Percentiles rank a stretch among this genome's conserved stretches.
phyloP scores from a whole-genome alignment of 2,888 invertebrate species.

The Elysia crispata region DNA sequence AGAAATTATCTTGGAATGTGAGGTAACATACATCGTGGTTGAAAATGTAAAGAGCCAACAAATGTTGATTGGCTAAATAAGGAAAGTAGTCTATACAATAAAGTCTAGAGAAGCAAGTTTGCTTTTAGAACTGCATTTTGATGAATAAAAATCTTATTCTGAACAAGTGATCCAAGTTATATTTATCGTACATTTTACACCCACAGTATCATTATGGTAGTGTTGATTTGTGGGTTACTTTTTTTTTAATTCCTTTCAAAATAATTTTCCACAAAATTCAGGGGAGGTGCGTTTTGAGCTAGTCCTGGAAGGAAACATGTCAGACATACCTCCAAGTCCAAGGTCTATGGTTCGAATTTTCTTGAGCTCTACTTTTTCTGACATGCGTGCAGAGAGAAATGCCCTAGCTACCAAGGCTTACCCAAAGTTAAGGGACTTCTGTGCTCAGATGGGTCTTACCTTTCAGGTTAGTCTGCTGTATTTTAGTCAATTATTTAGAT shows the following conservation, averaged over 20 bases:
- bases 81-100: too few species aligned
- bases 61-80: too few species aligned
- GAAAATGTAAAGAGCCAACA: too few species aligned
- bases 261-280: not conserved
- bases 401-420: constrained; percentile 65
- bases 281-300: constrained; percentile 60
- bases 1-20: too few species aligned
- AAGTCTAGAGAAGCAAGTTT: too few species aligned
- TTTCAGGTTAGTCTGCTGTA: constrained; percentile 58
- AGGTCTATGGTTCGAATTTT: constrained; percentile 73
- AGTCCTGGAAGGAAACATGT: constrained; percentile 64
- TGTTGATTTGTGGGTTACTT: too few species aligned
- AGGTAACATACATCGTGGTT: too few species aligned
- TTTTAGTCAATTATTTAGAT: too few species aligned
- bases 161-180: too few species aligned
- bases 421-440: constrained; percentile 66
- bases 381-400: constrained; percentile 73
- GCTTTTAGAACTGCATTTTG: not conserved
- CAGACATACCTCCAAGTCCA: constrained; percentile 67
- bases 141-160: not conserved
- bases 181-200: not conserved
- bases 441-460: constrained; percentile 66
- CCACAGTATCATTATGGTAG: not conserved
- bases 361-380: constrained; percentile 75
- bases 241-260: too few species aligned